Conservation (phyloP, 2,888 invertebrate genomes). For the Heliothis peltigera region DNA sequence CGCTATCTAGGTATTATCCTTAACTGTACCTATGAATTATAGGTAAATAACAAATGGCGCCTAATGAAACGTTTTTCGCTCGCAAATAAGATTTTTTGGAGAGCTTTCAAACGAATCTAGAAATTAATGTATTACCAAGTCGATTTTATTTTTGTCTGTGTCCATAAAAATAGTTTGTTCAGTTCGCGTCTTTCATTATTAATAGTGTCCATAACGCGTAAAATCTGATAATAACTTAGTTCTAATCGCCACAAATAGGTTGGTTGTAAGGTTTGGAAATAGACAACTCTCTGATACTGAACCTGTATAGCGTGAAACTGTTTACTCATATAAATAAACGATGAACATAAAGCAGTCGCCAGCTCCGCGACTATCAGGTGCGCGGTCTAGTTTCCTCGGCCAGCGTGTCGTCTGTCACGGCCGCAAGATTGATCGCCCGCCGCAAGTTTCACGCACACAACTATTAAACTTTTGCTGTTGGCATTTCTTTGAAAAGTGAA, state of each 20-base stretch:
- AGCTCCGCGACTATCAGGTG: conserved; percentile 19
- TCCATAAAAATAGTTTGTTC: too few species aligned
- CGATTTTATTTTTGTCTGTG: too few species aligned
- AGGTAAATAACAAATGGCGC: not conserved
- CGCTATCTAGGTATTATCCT: too few species aligned
- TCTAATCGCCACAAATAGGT: too few species aligned
- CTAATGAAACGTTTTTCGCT: not conserved
- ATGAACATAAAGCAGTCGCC: not conserved
- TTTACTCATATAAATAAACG: not conserved
- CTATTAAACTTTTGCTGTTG: conserved; percentile 12
- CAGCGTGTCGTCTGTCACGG: conserved; percentile 49
- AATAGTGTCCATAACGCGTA: too few species aligned
- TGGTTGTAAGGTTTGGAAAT: too few species aligned
- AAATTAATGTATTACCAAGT: too few species aligned
- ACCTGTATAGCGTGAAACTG: not conserved
- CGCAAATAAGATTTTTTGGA: not conserved
- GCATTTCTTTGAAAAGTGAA: conserved; percentile 19
- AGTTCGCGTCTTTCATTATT: too few species aligned
- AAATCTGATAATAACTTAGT: too few species aligned
- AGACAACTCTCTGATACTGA: too few species aligned
- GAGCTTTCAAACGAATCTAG: too few species aligned
- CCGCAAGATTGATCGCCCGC: conserved; percentile 56
- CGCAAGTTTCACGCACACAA: conserved; percentile 23
- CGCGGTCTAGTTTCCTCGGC: conserved; percentile 16
- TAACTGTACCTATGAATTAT: not conserved